Evolutionary conservation across 2,888 invertebrate genomes (phyloP), one percentile per base, ranked within the genome.

Genomic region (Strigamia maritima): DNA sequence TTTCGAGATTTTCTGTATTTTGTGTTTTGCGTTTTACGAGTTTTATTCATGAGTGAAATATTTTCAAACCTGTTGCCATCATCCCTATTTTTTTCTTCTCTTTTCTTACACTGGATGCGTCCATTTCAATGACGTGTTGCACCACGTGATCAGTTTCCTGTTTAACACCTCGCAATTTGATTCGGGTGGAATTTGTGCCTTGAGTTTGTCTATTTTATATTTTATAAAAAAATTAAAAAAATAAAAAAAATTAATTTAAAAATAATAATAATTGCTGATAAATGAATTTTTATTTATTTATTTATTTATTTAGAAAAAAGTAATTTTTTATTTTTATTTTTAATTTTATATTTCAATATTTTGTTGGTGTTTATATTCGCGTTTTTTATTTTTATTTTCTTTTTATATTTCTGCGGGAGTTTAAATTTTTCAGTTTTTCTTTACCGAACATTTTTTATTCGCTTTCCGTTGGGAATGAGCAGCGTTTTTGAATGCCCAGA

Each of bases 121-220:
- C 60, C 60, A 65, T 65, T 44, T 65, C n/a, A 22, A 65, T 65
- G 60, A 65, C 60, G 60, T 24, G 60, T 19, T 65, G 22, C 60
- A 65, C 24, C 44, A 65, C 24, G 60, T 65, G 60, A 65, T 19
- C 19, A 12, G 60, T 65, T 65, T 65, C 60, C 60, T 65, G 60
- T 65, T 65, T 65, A 65, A 65, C 60, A 65, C 60, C 60, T 65
- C 60, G 60, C 60, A 65, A 65, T 65, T 65, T 65, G 60, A 65
- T 65, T 65, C 60, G 60, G 60, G 24, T 65, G 60, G 60, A 65
- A 65, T 65, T 22, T 65, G 22, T 19, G 8, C 22, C 19, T 65
- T 22, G 60, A 22, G 19, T 65, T 22, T 19, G 10, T 65, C 6
- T 65, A 8, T 65, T 24, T 65, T 44, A 44, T 44, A 44, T 44